A percentile compares a stretch with the other conserved stretches of the same genome.
Evolutionary conservation across 2,113 vertebrate genomes (phyloP).

Genomic region (Oophaga pumilio): DNA sequence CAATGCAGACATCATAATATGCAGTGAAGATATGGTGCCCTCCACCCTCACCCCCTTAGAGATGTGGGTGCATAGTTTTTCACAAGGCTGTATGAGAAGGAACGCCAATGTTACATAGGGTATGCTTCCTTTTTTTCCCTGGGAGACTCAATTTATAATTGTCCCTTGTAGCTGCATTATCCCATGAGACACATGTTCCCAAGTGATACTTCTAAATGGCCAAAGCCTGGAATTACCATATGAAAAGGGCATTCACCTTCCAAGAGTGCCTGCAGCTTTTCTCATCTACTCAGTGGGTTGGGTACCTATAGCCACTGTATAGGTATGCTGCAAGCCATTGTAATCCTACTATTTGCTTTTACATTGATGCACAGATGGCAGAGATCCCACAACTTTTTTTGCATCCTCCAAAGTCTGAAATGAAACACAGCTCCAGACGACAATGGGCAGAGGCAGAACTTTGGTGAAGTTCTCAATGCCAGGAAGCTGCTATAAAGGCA

Average conservation of each 20-base stretch:
- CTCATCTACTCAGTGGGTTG: background rate
- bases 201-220: background rate
- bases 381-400: too few relatives aligned
- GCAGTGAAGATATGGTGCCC: background rate
- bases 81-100: too few relatives aligned
- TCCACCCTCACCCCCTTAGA: background rate
- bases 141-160: background rate
- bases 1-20: background rate
- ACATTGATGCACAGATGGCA: too few relatives aligned
- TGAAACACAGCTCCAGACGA: too few relatives aligned
- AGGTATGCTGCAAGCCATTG: too few relatives aligned
- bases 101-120: too few relatives aligned
- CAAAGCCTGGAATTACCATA: background rate
- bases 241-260: background rate
- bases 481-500: too few relatives aligned
- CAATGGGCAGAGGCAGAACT: too few relatives aligned
- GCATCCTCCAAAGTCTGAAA: too few relatives aligned
- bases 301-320: too few relatives aligned
- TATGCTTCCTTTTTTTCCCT: background rate
- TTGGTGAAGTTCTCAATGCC: too few relatives aligned
- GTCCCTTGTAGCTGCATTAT: background rate
- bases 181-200: slow-evolving; percentile 3
- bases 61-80: background rate
- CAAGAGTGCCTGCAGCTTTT: background rate
- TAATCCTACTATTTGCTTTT: too few relatives aligned